These are phyloP conservation scores for Solenopsis invicta DNA, from an alignment of 1,140 invertebrate species.

Conservation along the genomic window DNA sequence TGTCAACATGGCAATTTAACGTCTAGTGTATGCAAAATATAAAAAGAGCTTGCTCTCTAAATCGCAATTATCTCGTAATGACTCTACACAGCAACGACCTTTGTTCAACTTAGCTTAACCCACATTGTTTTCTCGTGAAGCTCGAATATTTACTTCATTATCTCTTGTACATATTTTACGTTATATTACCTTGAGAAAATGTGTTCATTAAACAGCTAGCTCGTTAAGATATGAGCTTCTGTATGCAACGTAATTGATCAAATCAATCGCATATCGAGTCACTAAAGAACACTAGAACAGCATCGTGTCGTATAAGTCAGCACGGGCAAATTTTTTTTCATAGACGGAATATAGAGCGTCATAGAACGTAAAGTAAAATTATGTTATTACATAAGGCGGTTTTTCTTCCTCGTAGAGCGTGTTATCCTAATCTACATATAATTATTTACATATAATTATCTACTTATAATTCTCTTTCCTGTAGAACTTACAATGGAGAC, in stretches of 20 bases:
- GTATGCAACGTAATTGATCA: constrained; percentile 29
- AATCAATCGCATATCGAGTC: constrained; percentile 16
- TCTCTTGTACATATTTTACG: constrained; percentile 51
- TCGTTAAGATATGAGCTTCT: constrained; percentile 12
- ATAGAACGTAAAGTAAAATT: background rate
- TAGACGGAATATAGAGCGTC: background rate
- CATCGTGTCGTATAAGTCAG: constrained; percentile 31
- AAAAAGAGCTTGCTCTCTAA: background rate
- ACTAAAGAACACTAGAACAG: constrained; percentile 43
- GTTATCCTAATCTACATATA: background rate
- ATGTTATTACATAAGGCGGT: constrained; percentile 25
- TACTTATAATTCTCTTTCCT: background rate
- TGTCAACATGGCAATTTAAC: background rate
- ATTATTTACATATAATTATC: background rate
- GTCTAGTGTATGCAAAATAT: background rate
- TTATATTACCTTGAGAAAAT: constrained; percentile 36
- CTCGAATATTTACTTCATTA: constrained; percentile 11
- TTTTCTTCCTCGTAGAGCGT: background rate
- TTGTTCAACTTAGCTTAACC: constrained; percentile 6
- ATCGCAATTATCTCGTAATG: constrained; percentile 8
- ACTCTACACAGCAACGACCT: background rate
- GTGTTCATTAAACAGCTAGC: constrained; percentile 32
- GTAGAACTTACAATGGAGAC: background rate
- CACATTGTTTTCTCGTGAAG: constrained; percentile 17
- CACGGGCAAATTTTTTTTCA: constrained; percentile 9